Evolutionary conservation across 2,888 invertebrate genomes (phyloP).

Genomic region (Halictus ligatus): DNA sequence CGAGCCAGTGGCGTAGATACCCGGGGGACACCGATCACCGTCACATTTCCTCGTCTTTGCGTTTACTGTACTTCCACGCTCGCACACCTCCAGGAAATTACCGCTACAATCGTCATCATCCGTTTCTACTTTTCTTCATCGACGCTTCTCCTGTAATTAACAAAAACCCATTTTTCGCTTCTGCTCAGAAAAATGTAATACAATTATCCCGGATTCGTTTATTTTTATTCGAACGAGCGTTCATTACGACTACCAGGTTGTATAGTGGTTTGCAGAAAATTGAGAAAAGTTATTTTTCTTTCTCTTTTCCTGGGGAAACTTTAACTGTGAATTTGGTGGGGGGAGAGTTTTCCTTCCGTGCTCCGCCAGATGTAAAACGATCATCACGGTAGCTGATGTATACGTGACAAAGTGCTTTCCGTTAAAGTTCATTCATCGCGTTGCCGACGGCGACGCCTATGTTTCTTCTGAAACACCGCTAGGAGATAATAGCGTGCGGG

Average conservation of each 20-base stretch:
- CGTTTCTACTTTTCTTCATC: neutral
- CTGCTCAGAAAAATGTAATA: neutral
- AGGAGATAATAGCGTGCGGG: slow-evolving; percentile 80
- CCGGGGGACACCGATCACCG: slow-evolving; percentile 23
- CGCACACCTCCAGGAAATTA: neutral
- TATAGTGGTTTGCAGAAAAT: neutral
- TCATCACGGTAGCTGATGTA: slow-evolving; percentile 31
- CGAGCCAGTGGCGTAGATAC: slow-evolving; percentile 74
- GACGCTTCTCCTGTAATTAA: neutral
- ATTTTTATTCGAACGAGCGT: neutral
- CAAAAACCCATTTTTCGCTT: neutral
- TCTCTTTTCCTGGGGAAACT: neutral
- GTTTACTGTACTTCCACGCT: neutral
- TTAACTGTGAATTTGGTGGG: too few species aligned
- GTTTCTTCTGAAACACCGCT: slow-evolving; percentile 82
- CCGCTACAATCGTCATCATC: neutral
- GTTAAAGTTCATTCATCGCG: slow-evolving; percentile 69
- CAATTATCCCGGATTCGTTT: neutral
- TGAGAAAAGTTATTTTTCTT: neutral
- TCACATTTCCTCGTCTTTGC: slow-evolving; percentile 23
- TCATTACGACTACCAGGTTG: neutral
- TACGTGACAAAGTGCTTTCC: slow-evolving; percentile 61
- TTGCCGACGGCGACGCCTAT: slow-evolving; percentile 76
- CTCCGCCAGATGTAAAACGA: neutral
- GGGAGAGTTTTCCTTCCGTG: neutral